Conservation (phyloP, 1,140 invertebrate species). For the Akabosia matsudoensis region DNA sequence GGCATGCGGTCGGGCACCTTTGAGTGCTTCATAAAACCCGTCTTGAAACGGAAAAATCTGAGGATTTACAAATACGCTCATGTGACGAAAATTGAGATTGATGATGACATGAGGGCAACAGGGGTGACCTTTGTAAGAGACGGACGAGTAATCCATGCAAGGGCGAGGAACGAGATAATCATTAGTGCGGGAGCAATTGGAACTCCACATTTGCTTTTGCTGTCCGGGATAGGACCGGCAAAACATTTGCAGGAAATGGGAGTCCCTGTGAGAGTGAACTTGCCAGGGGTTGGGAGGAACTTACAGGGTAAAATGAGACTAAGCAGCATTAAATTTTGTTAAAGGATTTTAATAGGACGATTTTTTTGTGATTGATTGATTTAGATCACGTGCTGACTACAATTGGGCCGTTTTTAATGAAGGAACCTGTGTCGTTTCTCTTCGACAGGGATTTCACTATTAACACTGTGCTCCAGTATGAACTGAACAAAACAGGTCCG, state of each 20-base stretch:
- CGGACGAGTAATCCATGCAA: neutral
- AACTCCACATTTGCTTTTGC: neutral
- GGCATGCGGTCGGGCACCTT: neutral
- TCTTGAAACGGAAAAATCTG: neutral
- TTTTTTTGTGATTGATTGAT: neutral
- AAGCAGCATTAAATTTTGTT: neutral
- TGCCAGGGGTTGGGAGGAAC: neutral
- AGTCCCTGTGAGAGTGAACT: constrained; percentile 2
- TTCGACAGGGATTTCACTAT: neutral
- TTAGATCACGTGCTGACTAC: neutral
- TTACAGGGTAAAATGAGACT: neutral
- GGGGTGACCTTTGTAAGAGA: neutral
- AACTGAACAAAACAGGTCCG: neutral
- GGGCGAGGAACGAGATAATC: neutral
- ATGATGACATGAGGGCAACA: neutral
- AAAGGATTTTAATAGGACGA: neutral
- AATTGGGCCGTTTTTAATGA: neutral
- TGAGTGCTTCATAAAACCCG: constrained; percentile 7
- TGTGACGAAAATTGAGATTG: constrained; percentile 9
- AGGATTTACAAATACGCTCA: constrained; percentile 1
- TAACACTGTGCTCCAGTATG: neutral
- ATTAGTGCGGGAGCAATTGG: neutral
- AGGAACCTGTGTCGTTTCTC: neutral
- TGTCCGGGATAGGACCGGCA: neutral
- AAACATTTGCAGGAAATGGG: neutral